phyloP scores from a whole-genome alignment of 35 echinoderm and acorn worm species.

The Apostichopus californicus region DNA sequence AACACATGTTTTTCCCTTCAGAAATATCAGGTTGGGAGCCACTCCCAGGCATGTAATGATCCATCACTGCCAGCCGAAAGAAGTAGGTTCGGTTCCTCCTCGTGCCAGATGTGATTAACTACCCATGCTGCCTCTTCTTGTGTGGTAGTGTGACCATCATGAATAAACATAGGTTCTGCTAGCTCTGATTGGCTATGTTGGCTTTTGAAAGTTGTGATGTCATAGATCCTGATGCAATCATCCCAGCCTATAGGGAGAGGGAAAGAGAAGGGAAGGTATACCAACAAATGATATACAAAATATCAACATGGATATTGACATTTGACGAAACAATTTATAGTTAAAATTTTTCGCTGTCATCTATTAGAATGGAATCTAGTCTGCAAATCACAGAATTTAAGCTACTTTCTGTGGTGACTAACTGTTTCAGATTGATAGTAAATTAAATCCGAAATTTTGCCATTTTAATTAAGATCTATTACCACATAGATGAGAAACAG shows the following conservation, averaged over 20 bases:
- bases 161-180: slow-evolving; percentile 14
- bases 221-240: slow-evolving; percentile 12
- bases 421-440: too few species aligned
- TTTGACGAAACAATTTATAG: too few species aligned
- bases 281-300: too few species aligned
- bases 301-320: too few species aligned
- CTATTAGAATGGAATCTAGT: too few species aligned
- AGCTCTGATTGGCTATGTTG: neutral
- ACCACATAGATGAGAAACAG: too few species aligned
- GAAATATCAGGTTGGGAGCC: neutral
- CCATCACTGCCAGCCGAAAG: slow-evolving; percentile 40
- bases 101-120: slow-evolving; percentile 20
- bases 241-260: neutral
- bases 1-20: neutral
- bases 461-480: too few species aligned
- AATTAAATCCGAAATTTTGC: too few species aligned
- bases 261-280: neutral
- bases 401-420: too few species aligned
- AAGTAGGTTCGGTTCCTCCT: neutral
- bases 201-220: neutral
- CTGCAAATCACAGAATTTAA: too few species aligned
- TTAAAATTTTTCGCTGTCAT: too few species aligned
- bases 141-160: slow-evolving; percentile 19
- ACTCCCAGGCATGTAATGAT: slow-evolving; percentile 41
- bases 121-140: neutral